Base-by-base conservation (phyloP, 2,888 invertebrate species). In the Diploptera punctata region DNA sequence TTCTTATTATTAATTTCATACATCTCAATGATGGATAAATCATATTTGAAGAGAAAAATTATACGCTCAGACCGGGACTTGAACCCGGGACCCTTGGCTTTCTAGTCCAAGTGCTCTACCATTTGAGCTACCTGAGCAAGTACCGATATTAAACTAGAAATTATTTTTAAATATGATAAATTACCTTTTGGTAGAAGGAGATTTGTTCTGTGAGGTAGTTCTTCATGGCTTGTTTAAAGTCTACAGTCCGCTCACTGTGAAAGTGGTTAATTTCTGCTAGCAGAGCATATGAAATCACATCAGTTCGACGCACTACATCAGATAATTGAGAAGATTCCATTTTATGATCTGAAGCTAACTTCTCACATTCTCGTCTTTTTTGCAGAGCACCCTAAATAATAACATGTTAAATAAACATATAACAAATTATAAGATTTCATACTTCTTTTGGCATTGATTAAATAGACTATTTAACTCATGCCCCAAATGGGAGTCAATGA, bases 221-320 rank as follows among this genome's bases (percentile, higher is more conserved):
- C 81, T 93, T 93, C 89, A 98, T 93, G 65, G 95, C 91, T 70
- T 88, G 86, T 80, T 93, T 94, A 78, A 97, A 88, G 84, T 99
- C 97, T 49, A 87, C 87, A 60, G 94, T 92, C 77, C 97, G 87
- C 81, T 97, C 96, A 29, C 87, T 84, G 81, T 97, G 95, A 82
- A 99, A 98, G 82, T 98, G 96, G 78, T 93, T 92, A 78, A 98
- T 91, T 87, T 99, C 99, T 70, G 98, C 97, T 81, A 98, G 88
- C 74, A 97, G 89, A 1, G 96, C 92, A 81, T 97, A 98, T 0
- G 97, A 95, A 79, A 98, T 92, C 18, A 95, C 90, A 82, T 99
- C 98, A 0, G 95, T 94, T 78, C 97, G 88, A 77, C 92, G 88
- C 75, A 91, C 86, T 13, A 97, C 91, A 80, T 93, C 93, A 76